Percentiles rank a stretch among this genome's conserved stretches.
phyloP scores from a whole-genome alignment of 2,113 vertebrate species.

The Lates calcarifer region DNA sequence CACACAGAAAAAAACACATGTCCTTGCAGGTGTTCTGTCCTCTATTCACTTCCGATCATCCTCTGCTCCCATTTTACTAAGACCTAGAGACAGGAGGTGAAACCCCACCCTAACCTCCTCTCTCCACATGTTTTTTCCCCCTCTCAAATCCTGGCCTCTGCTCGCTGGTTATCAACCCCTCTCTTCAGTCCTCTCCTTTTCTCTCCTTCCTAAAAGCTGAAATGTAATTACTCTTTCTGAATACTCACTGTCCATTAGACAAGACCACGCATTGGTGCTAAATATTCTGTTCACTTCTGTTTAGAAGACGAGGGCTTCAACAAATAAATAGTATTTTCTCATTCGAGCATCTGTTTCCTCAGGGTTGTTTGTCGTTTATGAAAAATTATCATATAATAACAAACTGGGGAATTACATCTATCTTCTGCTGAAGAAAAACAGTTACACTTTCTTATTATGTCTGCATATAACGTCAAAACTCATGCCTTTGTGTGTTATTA shows the following conservation, averaged over 20 bases:
- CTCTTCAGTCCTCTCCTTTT: background rate
- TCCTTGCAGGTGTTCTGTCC: slow-evolving; percentile 29
- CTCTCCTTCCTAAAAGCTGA: background rate
- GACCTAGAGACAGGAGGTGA: slow-evolving; percentile 29
- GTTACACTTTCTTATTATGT: slow-evolving; percentile 1
- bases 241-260: slow-evolving; percentile 3
- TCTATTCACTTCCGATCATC: slow-evolving; percentile 38
- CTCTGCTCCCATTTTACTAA: slow-evolving; percentile 22
- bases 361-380: slow-evolving; percentile 14
- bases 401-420: background rate
- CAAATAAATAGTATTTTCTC: slow-evolving; percentile 21
- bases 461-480: slow-evolving; percentile 8
- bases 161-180: slow-evolving; percentile 3
- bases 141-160: slow-evolving; percentile 5
- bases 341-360: slow-evolving; percentile 1
- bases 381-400: slow-evolving; percentile 10
- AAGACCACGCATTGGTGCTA: background rate
- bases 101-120: slow-evolving; percentile 10
- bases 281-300: slow-evolving; percentile 34
- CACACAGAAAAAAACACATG: slow-evolving; percentile 16
- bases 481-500: background rate
- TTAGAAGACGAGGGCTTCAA: slow-evolving; percentile 10
- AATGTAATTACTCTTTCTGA: slow-evolving; percentile 34
- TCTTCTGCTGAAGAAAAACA: background rate
- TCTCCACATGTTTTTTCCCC: background rate